Evolutionary conservation across 2,888 invertebrate species (phyloP).

Genomic region (Sesamia inferens): DNA sequence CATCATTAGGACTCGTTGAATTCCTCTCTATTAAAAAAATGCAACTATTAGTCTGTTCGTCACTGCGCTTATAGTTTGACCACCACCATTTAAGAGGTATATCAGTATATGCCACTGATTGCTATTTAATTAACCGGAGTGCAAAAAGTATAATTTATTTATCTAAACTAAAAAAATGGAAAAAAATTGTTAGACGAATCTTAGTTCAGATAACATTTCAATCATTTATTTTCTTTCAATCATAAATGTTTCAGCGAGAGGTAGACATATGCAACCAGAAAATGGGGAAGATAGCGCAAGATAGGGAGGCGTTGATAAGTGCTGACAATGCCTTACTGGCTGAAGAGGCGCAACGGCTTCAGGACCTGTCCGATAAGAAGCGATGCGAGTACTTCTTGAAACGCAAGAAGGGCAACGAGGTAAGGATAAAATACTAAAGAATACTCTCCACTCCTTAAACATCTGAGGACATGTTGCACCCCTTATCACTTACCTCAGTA

Average conservation of each 20-base stretch:
- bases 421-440: slow-evolving; percentile 37
- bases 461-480: too few species aligned
- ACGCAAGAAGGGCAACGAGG: slow-evolving; percentile 75
- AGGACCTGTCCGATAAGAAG: slow-evolving; percentile 69
- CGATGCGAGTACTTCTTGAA: slow-evolving; percentile 74
- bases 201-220: not conserved
- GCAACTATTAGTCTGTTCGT: not conserved
- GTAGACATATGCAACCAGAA: slow-evolving; percentile 77
- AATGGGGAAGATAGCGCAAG: slow-evolving; percentile 68
- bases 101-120: not conserved
- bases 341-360: slow-evolving; percentile 65
- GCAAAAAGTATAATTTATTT: too few species aligned
- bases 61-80: not conserved
- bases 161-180: too few species aligned
- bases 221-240: not conserved
- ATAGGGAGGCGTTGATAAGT: slow-evolving; percentile 54
- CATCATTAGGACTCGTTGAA: not conserved
- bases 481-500: too few species aligned
- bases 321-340: slow-evolving; percentile 60
- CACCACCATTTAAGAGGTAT: too few species aligned
- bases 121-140: not conserved
- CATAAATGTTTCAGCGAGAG: slow-evolving; percentile 72
- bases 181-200: too few species aligned
- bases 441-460: too few species aligned
- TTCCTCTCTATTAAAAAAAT: not conserved